These are phyloP conservation scores for Stomatorhinus walkeri DNA, from an alignment of 2,797 vertebrate species.

Conservation along the genomic window DNA sequence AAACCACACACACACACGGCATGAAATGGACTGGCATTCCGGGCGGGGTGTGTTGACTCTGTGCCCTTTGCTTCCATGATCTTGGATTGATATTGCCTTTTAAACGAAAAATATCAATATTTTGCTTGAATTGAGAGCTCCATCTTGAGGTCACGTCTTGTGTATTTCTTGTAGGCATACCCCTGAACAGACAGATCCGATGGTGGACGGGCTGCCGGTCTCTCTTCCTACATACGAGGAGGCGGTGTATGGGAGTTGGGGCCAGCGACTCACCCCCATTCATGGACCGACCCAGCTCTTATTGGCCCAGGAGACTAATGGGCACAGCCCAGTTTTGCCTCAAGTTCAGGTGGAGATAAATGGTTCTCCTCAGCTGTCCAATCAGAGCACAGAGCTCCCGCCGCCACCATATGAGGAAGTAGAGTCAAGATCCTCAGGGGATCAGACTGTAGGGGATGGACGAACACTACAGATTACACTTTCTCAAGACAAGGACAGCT, in stretches of 20 bases:
- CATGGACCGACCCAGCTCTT: conserved; percentile 55
- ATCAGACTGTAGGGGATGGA: conserved; percentile 25
- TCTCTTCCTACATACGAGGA: conserved; percentile 66
- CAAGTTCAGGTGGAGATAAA: conserved; percentile 37
- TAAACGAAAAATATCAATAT: background rate
- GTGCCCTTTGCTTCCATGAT: background rate
- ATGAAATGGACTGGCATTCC: background rate
- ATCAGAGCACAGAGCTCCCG: background rate
- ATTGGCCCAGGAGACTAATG: conserved; percentile 46
- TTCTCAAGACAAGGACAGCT: conserved; percentile 55
- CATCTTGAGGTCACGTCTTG: background rate
- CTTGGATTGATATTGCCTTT: background rate
- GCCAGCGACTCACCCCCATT: conserved; percentile 49
- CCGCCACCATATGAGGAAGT: conserved; percentile 11
- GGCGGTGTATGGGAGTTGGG: conserved; percentile 62
- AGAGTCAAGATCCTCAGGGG: conserved; percentile 26
- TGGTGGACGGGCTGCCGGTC: conserved; percentile 55
- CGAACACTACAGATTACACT: conserved; percentile 37
- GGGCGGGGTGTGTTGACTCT: background rate
- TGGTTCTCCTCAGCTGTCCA: conserved; percentile 34
- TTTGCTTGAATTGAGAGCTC: background rate
- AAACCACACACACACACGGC: background rate
- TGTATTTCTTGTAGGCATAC: conserved; percentile 47
- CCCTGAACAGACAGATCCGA: conserved; percentile 64
- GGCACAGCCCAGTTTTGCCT: conserved; percentile 31